phyloP scores from a whole-genome alignment of 1,140 invertebrate species.

The Papilio helenus region DNA sequence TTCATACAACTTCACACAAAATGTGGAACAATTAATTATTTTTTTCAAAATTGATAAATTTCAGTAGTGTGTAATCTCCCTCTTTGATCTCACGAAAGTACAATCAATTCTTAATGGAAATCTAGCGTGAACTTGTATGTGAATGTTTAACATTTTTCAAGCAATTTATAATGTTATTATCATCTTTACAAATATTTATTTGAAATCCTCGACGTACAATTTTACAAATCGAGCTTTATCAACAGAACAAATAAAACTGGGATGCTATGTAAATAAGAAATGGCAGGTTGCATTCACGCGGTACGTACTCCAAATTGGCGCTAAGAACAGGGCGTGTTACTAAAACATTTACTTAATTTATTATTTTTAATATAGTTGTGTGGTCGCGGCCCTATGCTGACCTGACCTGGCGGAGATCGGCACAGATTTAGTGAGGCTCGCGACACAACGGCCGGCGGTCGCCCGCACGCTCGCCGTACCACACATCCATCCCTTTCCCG shows the following conservation, averaged over 20 bases:
- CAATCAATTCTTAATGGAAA: too few relatives aligned
- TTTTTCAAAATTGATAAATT: too few relatives aligned
- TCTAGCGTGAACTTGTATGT: too few relatives aligned
- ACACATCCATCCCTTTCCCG: conserved; percentile 56
- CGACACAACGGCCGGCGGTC: conserved; percentile 50
- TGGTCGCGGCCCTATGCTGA: conserved; percentile 50
- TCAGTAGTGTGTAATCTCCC: too few relatives aligned
- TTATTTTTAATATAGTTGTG: conserved; percentile 25
- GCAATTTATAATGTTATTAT: too few relatives aligned
- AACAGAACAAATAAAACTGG: too few relatives aligned
- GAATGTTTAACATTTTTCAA: too few relatives aligned
- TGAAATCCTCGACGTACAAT: neutral
- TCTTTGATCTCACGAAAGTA: too few relatives aligned
- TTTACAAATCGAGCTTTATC: neutral
- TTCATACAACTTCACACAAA: neutral
- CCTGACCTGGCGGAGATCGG: conserved; percentile 57
- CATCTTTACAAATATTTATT: neutral
- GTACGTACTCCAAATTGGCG: neutral
- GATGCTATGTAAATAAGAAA: conserved; percentile 20
- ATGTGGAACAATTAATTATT: neutral
- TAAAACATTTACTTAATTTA: conserved; percentile 39
- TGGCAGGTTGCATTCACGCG: neutral
- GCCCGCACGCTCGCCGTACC: conserved; percentile 43
- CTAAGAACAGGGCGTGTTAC: neutral
- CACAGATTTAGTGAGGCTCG: conserved; percentile 62